Percentiles rank a stretch among this genome's conserved stretches.
Conservation (phyloP, 2,113 vertebrate species). For the Protobothrops flavoviridis region DNA sequence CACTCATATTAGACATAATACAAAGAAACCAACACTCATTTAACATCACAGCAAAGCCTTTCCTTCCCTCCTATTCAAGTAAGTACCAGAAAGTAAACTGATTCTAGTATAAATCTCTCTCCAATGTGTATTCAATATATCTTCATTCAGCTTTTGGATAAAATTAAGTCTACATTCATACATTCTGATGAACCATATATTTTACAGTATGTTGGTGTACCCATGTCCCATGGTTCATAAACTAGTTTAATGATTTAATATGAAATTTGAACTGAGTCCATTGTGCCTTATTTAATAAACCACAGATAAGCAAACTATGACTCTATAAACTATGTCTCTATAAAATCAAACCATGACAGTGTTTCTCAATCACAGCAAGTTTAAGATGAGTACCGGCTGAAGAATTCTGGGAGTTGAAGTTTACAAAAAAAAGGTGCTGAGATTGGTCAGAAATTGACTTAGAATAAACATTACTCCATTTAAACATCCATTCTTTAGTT, state of each 20-base stretch:
- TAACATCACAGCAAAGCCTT: not conserved
- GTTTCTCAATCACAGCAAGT: not conserved
- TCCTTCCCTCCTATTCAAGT: not conserved
- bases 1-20: not conserved
- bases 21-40: not conserved
- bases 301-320: not conserved
- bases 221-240: not conserved
- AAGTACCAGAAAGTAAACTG: not conserved
- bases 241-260: not conserved
- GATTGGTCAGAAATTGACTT: not conserved
- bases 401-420: not conserved
- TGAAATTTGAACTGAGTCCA: not conserved
- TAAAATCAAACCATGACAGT: not conserved
- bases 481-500: not conserved
- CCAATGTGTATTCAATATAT: not conserved
- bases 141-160: not conserved
- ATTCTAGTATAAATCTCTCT: not conserved
- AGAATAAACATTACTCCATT: not conserved
- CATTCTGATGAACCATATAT: not conserved
- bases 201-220: not conserved
- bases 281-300: not conserved
- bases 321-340: not conserved
- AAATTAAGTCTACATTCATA: not conserved
- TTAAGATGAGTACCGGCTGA: not conserved
- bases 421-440: not conserved